These are phyloP conservation scores for Albula glossodonta DNA, from an alignment of 2,113 vertebrate species.

Conservation along the genomic window DNA sequence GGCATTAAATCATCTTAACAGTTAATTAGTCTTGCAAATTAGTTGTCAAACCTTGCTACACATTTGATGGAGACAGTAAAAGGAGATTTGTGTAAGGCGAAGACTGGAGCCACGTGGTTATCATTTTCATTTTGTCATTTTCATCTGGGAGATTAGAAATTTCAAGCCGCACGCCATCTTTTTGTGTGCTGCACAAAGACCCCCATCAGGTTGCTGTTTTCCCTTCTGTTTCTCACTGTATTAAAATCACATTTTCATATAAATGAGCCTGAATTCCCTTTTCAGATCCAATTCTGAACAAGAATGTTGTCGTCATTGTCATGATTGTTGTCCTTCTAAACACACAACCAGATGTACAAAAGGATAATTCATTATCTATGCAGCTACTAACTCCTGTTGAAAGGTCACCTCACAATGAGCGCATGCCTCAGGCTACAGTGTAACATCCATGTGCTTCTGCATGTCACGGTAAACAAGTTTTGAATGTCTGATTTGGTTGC, in stretches of 20 bases:
- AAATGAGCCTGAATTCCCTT: background rate
- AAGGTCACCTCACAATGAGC: background rate
- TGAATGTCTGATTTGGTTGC: background rate
- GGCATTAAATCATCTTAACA: no score
- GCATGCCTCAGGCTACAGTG: background rate
- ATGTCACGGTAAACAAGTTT: background rate
- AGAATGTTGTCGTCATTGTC: background rate
- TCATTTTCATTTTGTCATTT: background rate
- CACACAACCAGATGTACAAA: background rate
- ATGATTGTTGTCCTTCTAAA: background rate
- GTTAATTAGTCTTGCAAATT: no score
- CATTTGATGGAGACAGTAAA: no score
- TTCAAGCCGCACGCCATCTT: background rate
- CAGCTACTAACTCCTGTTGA: background rate
- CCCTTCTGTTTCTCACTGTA: background rate
- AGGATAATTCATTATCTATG: background rate
- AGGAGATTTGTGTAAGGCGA: no score
- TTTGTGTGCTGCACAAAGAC: background rate
- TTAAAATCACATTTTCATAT: background rate
- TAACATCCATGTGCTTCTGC: background rate
- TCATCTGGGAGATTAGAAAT: background rate
- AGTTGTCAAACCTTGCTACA: no score
- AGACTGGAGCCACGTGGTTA: no score
- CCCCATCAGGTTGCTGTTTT: background rate
- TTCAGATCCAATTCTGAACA: background rate